Conservation (phyloP, 2,888 invertebrate species). For the Papilio demoleus region DNA sequence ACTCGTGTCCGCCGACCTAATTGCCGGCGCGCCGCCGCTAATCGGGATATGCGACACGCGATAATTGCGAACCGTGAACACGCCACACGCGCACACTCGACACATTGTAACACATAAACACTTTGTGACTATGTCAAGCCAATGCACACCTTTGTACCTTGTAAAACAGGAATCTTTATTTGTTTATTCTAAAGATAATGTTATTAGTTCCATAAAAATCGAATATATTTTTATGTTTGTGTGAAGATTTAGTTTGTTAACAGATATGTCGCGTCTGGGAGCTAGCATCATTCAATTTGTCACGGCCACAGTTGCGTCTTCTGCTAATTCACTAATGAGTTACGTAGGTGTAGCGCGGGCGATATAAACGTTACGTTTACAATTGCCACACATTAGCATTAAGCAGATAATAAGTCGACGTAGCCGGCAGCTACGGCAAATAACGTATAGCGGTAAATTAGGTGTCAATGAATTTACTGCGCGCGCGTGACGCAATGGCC, state of each 20-base stretch:
- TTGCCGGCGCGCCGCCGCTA: conserved; percentile 78
- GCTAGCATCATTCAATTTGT: conserved; percentile 58
- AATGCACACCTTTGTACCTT: neutral
- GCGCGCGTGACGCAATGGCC: conserved; percentile 52
- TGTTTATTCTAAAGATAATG: neutral
- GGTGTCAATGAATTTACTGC: conserved; percentile 59
- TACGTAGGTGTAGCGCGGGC: conserved; percentile 82
- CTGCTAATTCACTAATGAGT: conserved; percentile 81
- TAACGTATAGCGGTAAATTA: conserved; percentile 50
- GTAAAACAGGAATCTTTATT: neutral
- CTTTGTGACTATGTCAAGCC: neutral
- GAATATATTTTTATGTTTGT: neutral
- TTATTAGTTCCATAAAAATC: neutral
- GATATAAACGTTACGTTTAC: conserved; percentile 71
- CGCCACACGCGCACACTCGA: conserved; percentile 48
- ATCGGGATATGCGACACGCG: conserved; percentile 82
- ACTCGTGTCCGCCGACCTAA: conserved; percentile 82
- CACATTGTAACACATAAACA: conserved; percentile 43
- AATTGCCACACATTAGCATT: conserved; percentile 68
- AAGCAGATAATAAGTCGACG: conserved; percentile 62
- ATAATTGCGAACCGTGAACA: conserved; percentile 71
- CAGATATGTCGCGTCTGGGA: conserved; percentile 25
- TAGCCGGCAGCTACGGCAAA: conserved; percentile 56
- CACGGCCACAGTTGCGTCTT: conserved; percentile 77
- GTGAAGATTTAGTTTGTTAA: neutral